Conservation (phyloP, 2,113 vertebrate species). For the Neogobius melanostomus region DNA sequence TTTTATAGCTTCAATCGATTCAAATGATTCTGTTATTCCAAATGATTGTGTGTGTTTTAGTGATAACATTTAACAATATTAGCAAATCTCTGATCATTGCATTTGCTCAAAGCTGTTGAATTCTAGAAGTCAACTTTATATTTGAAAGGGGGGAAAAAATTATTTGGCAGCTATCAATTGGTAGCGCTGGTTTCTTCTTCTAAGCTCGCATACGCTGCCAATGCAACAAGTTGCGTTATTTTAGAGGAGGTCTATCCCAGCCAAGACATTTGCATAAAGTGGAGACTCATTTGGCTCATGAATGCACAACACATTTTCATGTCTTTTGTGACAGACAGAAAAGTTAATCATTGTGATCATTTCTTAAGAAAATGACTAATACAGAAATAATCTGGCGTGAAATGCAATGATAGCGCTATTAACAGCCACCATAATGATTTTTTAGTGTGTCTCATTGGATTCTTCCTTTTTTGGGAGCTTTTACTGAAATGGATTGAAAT, state of each 20-base stretch:
- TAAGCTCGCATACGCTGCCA: not conserved
- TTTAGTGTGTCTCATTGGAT: slow-evolving; percentile 45
- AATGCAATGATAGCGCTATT: slow-evolving; percentile 40
- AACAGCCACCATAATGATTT: slow-evolving; percentile 37
- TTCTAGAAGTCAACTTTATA: no score
- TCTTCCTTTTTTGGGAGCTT: slow-evolving; percentile 42
- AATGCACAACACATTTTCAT: slow-evolving; percentile 8
- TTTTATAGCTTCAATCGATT: no score
- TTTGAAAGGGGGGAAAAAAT: no score
- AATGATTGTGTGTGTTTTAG: no score
- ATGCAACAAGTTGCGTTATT: not conserved
- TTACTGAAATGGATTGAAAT: slow-evolving; percentile 67
- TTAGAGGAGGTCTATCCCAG: not conserved
- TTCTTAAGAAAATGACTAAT: slow-evolving; percentile 43
- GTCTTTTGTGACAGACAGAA: slow-evolving; percentile 22
- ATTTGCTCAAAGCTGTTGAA: no score
- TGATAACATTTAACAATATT: no score
- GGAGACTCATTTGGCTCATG: slow-evolving; percentile 4
- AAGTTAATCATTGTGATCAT: slow-evolving; percentile 36
- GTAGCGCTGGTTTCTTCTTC: no score
- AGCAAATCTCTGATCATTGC: no score
- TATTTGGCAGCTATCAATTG: no score
- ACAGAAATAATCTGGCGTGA: slow-evolving; percentile 49
- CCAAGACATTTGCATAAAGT: slow-evolving; percentile 4
- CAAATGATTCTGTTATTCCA: no score